Base-by-base conservation (phyloP, 2,113 vertebrate species). In the Zosterops japonicus region DNA sequence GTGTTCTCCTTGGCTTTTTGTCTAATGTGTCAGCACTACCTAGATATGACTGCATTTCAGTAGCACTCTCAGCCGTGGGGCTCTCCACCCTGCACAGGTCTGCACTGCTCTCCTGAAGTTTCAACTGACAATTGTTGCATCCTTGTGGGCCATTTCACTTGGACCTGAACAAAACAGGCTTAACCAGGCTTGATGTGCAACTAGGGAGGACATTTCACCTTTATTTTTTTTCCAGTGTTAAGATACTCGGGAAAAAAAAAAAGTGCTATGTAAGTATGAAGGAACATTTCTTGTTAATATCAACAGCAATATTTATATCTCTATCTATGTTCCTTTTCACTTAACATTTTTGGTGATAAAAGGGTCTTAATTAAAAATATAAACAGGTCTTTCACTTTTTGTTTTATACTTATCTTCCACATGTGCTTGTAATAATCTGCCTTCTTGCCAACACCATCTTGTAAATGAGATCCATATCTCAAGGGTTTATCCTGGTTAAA, bases 401-500 rank as follows among this genome's bases (percentile, higher is more conserved):
- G 96, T 93, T 95, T 93, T 78, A 90, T 82, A 95, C 97, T 98
- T 98, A 97, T 98, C 98, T 97, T 95, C 91, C 96, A 93, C 96
- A 97, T 97, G 95, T 97, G 90, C 97, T 98, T 98, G 97, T 98
- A 98, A 98, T 97, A 95, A 97, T 97, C 96, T 97, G 94, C 97
- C 93, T 97, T 96, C 94, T 97, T 96, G 96, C 97, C 96, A 97
- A 97, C 97, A 97, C 95, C 96, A 93, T 98, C 97, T 98, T 98
- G 98, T 98, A 98, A 98, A 98, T 98, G 98, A 97, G 97, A 98
- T 98, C 93, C 96, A 71, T 98, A 98, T 98, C 98, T 98, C 94
- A 87, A 97, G 96, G 87, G 96, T 97, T 98, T 97, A 97, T 97
- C 96, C 97, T 96, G 95, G 97, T 97, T 97, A 98, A 98, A 98